Base-by-base conservation (phyloP, 2,113 vertebrate genomes). In the Cyprinodon brontotheroides region DNA sequence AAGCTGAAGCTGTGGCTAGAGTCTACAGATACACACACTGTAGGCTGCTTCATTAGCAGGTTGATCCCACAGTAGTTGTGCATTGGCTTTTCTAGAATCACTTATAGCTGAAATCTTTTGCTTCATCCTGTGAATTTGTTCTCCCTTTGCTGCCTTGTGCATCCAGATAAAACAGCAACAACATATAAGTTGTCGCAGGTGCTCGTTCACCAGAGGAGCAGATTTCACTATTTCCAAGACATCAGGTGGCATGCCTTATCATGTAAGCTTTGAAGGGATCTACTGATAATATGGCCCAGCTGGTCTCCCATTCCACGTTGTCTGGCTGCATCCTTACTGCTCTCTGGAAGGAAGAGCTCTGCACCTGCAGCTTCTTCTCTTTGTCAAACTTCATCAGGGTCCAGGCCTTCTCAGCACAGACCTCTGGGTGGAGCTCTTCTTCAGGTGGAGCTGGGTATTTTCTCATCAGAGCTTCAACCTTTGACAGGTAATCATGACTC, bases 311-410 rank as follows among this genome's bases (percentile, higher is more conserved):
- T 63, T 88, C 87, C 74, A 77, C 82, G 65, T 59, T 29, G 53
- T 89, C 87, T 0, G 92, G 92, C 77, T 90, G 83, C 85, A 89
- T 86, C 78, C 81, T 60, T 63, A 90, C 81, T 14, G 91, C 91
- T 78, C 61, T 88, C 70, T 87, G 80, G 71, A 93, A 92, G 80
- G 71, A 93, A 92, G 50, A 39, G 77, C 2, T 89, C 81, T 8
- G 41, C 29, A 29, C 29, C 29, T 29, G 29, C 29, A 29, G 29
- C 29, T 29, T 29, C 29, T 29, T 29, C 29, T 29, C 29, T 29
- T 29, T 29, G 29, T 29, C 29, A 29, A 29, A 29, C 29, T 29
- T 29, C 29, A 29, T 29, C 29, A 29, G 29, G 29, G 29, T 29
- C 29, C 29, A 29, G 29, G 29, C 29, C 29, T 29, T 29, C 29